These are phyloP conservation scores for Tangara arthus DNA, from an alignment of 2,797 vertebrate genomes.

Conservation along the genomic window DNA sequence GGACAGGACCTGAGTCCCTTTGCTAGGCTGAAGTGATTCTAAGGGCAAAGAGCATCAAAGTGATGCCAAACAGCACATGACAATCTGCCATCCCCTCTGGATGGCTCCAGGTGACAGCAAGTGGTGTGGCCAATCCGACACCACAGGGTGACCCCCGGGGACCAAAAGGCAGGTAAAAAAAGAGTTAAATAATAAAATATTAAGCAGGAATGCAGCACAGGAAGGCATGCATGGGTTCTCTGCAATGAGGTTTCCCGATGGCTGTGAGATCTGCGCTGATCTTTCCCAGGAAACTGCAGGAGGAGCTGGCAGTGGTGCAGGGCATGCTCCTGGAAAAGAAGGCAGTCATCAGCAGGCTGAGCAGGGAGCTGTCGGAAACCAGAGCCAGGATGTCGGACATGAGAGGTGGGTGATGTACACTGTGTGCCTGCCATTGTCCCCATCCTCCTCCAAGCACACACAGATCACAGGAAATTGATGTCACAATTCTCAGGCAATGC, in stretches of 20 bases:
- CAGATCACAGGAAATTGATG: not conserved
- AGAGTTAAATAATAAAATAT: not conserved
- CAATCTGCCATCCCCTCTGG: not conserved
- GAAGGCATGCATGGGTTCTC: fast-evolving
- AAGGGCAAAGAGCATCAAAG: not conserved
- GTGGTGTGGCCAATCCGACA: not conserved
- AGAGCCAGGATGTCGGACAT: conserved; percentile 76
- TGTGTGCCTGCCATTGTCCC: fast-evolving
- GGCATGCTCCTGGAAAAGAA: conserved; percentile 68
- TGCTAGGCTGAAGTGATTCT: not conserved
- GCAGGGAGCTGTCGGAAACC: conserved; percentile 67
- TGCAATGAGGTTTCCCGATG: not conserved
- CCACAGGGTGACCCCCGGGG: too few relatives aligned
- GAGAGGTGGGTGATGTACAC: conserved; percentile 69
- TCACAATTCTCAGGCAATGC: not conserved
- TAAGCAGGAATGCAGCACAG: not conserved
- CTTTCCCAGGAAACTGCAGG: conserved; percentile 40
- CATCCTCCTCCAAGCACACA: fast-evolving
- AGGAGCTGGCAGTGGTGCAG: conserved; percentile 64
- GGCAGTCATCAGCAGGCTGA: conserved; percentile 67
- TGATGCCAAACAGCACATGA: fast-evolving
- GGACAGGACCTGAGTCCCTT: not conserved
- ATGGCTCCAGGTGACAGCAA: not conserved
- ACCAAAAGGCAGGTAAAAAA: not conserved
- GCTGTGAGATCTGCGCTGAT: not conserved